A percentile compares a stretch with the other conserved stretches of the same genome.
phyloP scores from a whole-genome alignment of 2,113 vertebrate genomes.

The Xyliphius kryptos region DNA sequence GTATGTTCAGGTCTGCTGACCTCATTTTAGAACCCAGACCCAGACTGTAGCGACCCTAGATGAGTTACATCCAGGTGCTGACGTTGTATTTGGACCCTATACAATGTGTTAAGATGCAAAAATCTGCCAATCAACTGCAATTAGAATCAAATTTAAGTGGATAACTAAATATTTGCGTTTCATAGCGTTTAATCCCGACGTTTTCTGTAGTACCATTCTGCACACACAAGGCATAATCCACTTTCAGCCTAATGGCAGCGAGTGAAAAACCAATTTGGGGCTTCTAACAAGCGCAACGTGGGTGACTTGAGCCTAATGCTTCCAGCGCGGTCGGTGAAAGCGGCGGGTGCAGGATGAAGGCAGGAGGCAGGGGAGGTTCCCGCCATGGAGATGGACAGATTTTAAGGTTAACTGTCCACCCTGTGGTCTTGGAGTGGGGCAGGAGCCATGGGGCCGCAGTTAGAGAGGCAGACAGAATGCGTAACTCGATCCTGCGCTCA shows the following conservation, averaged over 20 bases:
- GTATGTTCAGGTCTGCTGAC: too few species aligned
- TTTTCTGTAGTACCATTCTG: too few species aligned
- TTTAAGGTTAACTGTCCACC: conserved; percentile 8
- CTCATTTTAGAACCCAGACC: too few species aligned
- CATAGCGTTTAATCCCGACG: too few species aligned
- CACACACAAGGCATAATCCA: too few species aligned
- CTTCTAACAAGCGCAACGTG: conserved; percentile 11
- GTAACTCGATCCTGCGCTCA: conserved; percentile 15
- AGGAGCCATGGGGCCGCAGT: neutral
- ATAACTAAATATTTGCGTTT: too few species aligned
- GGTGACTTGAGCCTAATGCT: neutral
- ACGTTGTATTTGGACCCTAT: too few species aligned
- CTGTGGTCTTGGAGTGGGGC: conserved; percentile 13
- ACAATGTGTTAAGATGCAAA: too few species aligned
- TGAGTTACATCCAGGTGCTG: too few species aligned
- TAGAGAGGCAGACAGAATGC: conserved; percentile 13
- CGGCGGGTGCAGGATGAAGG: neutral
- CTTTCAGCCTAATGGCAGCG: neutral
- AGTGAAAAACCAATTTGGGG: conserved; percentile 17
- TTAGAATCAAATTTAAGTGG: too few species aligned
- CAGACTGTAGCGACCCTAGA: too few species aligned
- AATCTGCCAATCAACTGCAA: too few species aligned
- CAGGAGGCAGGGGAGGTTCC: neutral
- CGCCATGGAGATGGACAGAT: neutral
- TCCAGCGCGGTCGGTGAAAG: conserved; percentile 6